Conservation (phyloP, 1,140 invertebrate genomes). For the Zaprionus vittiger region DNA sequence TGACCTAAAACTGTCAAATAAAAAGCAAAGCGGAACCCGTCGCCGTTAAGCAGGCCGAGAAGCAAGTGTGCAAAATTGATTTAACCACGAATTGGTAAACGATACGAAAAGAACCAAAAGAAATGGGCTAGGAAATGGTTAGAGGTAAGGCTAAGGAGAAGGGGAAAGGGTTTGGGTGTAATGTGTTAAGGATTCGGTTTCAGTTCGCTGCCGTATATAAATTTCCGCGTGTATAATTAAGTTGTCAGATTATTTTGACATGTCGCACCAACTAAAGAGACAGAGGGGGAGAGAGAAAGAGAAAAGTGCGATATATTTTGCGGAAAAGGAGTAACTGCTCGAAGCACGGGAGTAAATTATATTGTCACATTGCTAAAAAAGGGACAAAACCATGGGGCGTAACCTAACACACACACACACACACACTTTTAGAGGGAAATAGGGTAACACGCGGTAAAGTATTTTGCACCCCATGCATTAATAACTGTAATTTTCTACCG, state of each 20-base stretch:
- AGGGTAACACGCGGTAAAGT: constrained; percentile 47
- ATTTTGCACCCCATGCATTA: constrained; percentile 78
- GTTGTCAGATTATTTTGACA: constrained; percentile 84
- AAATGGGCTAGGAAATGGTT: constrained; percentile 55
- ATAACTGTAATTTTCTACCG: constrained; percentile 76
- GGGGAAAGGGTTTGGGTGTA: not conserved
- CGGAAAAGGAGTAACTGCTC: constrained; percentile 49
- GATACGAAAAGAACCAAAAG: constrained; percentile 55
- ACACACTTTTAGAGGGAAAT: not conserved
- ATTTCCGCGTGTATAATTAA: constrained; percentile 82
- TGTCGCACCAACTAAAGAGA: constrained; percentile 50
- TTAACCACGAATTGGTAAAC: constrained; percentile 80
- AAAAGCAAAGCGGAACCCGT: constrained; percentile 28
- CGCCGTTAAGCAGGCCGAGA: not conserved
- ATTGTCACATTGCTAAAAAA: constrained; percentile 62
- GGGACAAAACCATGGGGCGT: constrained; percentile 48
- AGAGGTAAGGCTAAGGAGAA: not conserved
- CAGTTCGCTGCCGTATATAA: constrained; percentile 45
- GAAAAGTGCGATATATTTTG: constrained; percentile 50
- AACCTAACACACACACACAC: not conserved
- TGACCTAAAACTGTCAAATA: constrained; percentile 75
- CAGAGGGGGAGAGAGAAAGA: not conserved
- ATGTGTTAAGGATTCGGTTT: constrained; percentile 13
- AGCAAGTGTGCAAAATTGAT: constrained; percentile 76
- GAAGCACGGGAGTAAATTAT: constrained; percentile 61